phyloP scores from a whole-genome alignment of 2,113 vertebrate species.

The Cettia cetti region DNA sequence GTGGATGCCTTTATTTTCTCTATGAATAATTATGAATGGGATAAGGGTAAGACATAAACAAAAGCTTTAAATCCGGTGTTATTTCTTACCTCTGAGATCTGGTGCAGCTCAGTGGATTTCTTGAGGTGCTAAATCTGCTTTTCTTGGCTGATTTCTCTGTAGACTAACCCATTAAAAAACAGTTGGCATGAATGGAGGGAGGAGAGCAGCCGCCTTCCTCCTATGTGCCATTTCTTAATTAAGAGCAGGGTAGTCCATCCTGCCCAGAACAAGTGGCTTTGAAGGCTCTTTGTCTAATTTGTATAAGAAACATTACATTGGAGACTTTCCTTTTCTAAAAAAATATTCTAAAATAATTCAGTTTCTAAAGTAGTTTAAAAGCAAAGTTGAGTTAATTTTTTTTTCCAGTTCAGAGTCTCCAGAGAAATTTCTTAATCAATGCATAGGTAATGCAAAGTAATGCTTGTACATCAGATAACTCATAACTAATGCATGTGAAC shows the following conservation, averaged over 20 bases:
- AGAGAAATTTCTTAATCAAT: background rate
- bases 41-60: background rate
- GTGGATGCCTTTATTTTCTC: background rate
- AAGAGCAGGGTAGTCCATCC: background rate
- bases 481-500: background rate
- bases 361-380: background rate
- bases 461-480: background rate
- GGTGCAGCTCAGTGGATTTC: constrained; percentile 1
- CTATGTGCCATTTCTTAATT: background rate
- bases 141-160: constrained; percentile 18
- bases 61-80: background rate
- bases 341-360: background rate
- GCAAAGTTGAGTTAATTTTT: background rate
- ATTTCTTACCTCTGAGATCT: background rate
- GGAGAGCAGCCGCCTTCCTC: background rate
- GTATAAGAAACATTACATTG: background rate
- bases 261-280: background rate
- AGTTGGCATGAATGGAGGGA: background rate
- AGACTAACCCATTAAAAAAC: background rate
- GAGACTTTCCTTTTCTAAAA: background rate
- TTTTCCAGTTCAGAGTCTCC: background rate
- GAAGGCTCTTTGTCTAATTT: background rate
- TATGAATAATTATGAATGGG: background rate
- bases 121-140: constrained; percentile 30
- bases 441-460: background rate